Base-by-base conservation (phyloP, 2,113 vertebrate species). In the Limanda limanda region DNA sequence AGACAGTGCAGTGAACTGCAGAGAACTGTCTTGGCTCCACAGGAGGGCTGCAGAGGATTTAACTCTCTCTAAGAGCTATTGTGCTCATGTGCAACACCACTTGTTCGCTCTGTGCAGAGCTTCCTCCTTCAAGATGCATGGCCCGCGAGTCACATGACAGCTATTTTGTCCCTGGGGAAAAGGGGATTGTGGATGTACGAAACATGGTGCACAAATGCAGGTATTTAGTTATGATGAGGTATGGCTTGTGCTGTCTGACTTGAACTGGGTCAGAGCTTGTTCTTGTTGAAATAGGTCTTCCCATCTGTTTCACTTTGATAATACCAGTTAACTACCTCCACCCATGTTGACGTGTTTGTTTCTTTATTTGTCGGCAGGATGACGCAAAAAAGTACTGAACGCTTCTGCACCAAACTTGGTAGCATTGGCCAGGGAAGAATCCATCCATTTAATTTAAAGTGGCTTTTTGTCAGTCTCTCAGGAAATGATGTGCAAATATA, bases 191-290 rank as follows among this genome's bases (percentile, higher is more conserved):
- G 60, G 48, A 76, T 72, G 54, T 58, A 79, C 40, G 47, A 31
- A 68, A 52, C 12, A 1, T 10, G 35, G 20, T 18, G 56, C 77
- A 68, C 81, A 86, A 76, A 86, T 60, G 63, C 60, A 90, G 61
- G 78, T 82, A 68, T 83, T 86, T 72, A 85, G 54, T 83, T 66
- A 71, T 77, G 72, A 73, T 84, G 82, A 87, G 78, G 23, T 62
- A 72, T 82, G 77, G 67, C 48, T 21, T 45, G 51, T 62, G 65
- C 63, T 66, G 70, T 64, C 81, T 57, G 10, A 76, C 40, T 45
- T 74, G 57, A 91, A 86, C 23, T 68, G 85, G 92, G 90, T 92
- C 86, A 89, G 68, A 74, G 70, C 75, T 71, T 87, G 83, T 79
- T 91, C 79, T 68, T 89, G 77, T 89, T 91, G 76, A 82, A 86